Conservation (phyloP, 1,140 invertebrate genomes). For the Listronotus bonariensis region DNA sequence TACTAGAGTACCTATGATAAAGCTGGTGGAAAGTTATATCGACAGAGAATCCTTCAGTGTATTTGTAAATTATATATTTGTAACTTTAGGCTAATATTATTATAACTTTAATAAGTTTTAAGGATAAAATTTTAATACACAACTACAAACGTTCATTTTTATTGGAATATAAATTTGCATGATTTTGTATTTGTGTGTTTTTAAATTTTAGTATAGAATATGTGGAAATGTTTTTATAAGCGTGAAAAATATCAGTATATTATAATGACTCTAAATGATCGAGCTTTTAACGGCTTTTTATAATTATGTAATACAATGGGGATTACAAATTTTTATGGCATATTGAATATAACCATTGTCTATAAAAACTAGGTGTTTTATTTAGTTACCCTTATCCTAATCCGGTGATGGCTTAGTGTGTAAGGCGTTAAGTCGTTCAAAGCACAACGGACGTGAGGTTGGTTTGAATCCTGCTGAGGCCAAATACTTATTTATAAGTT, state of each 20-base stretch:
- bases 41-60: slow-evolving; percentile 49
- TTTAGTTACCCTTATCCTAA: not conserved
- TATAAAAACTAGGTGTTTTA: slow-evolving; percentile 37
- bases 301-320: slow-evolving; percentile 56
- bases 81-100: slow-evolving; percentile 48
- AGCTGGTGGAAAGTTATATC: slow-evolving; percentile 50
- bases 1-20: slow-evolving; percentile 56
- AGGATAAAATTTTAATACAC: slow-evolving; percentile 21
- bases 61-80: slow-evolving; percentile 53
- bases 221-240: slow-evolving; percentile 53
- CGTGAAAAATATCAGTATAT: slow-evolving; percentile 56
- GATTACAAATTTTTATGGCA: slow-evolving; percentile 54
- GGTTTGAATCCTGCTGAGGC: no score
- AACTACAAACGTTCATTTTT: not conserved
- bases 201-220: slow-evolving; percentile 39
- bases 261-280: slow-evolving; percentile 55
- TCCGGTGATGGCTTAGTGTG: no score
- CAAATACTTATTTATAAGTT: no score
- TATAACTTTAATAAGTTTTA: slow-evolving; percentile 35
- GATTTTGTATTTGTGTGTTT: slow-evolving; percentile 8
- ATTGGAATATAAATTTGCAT: no score
- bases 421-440: no score
- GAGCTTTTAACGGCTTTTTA: slow-evolving; percentile 57
- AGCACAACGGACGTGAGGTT: no score
- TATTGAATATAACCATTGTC: slow-evolving; percentile 56